Conservation (phyloP, 2,888 invertebrate species). For the Folsomia candida region DNA sequence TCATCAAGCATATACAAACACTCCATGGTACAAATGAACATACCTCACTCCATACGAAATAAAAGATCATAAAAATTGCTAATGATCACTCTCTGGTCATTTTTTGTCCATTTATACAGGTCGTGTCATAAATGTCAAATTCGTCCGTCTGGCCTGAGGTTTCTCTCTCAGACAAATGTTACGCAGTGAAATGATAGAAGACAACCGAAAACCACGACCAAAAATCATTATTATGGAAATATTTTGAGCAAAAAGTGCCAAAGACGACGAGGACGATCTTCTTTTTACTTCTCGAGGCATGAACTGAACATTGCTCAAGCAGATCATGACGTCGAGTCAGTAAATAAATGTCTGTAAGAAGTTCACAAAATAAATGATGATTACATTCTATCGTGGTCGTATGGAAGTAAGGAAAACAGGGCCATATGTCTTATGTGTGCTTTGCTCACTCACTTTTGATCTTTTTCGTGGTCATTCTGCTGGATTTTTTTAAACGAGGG, state of each 20-base stretch:
- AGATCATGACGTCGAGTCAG: background rate
- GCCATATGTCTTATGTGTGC: constrained; percentile 3
- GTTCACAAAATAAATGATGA: constrained; percentile 16
- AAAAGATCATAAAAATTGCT: constrained; percentile 19
- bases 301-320: background rate
- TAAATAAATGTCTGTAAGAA: background rate
- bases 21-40: no score
- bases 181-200: background rate
- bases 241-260: constrained; percentile 12
- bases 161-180: constrained; percentile 2
- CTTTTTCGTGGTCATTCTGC: background rate
- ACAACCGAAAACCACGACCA: constrained; percentile 4
- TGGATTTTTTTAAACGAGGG: no score
- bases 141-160: constrained; percentile 9
- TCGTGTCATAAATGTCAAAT: constrained; percentile 29
- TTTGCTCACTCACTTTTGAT: background rate
- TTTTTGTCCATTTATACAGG: constrained; percentile 8
- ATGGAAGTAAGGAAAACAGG: background rate
- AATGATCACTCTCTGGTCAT: constrained; percentile 20
- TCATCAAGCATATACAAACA: no score
- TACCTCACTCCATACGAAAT: background rate
- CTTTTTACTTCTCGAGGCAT: background rate
- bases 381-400: background rate
- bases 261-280: background rate
- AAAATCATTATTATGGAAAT: constrained; percentile 23